Evolutionary conservation across 1,140 invertebrate genomes (phyloP), one percentile per base, ranked within the genome.

Genomic region (Nephotettix cincticeps): DNA sequence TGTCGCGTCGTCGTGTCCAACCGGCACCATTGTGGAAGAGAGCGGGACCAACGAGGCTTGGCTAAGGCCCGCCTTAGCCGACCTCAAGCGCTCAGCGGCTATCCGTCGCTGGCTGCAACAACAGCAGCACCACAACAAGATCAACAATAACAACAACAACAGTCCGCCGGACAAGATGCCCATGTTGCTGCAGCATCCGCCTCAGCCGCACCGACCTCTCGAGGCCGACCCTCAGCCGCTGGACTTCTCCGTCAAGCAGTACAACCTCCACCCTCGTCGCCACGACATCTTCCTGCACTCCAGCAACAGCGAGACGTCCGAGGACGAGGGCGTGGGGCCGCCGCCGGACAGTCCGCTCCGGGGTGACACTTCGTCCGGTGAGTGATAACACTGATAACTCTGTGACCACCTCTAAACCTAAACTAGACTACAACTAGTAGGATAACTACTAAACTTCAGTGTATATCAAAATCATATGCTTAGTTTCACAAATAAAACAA

Each of bases 71-170:
- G 63, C 69, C 56, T 63, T 77, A 36, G 67, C 51, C 36, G 71
- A 71, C 54, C 74, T 75, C n/a, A 75, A 75, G 65, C 61, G 72
- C 70, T 70, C 73, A 27, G 70, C 68, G 56, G 64, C 72, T 2
- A 61, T 71, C 67, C 69, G 71, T 14, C 69, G 72, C 29, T 75
- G 75, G 74, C 71, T 75, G 14, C 72, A 73, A 21, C 71, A 72
- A 43, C 64, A 73, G 61, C 72, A 72, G 28, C 63, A 70, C 1
- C 71, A 72, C 30, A 56, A 71, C 27, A 71, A 67, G 17, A 56
- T 64, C 43, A 74, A 72, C 64, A 74, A 76, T 67, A 76, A 76
- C 47, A 76, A 76, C 73, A 75, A 75, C 68, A 72, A 75, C 43
- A 69, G 70, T 14, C 66, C 70, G 27, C 69, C 68, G 3, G 54